Evolutionary conservation across 2,113 vertebrate species (phyloP).

Genomic region (Hylia prasina): DNA sequence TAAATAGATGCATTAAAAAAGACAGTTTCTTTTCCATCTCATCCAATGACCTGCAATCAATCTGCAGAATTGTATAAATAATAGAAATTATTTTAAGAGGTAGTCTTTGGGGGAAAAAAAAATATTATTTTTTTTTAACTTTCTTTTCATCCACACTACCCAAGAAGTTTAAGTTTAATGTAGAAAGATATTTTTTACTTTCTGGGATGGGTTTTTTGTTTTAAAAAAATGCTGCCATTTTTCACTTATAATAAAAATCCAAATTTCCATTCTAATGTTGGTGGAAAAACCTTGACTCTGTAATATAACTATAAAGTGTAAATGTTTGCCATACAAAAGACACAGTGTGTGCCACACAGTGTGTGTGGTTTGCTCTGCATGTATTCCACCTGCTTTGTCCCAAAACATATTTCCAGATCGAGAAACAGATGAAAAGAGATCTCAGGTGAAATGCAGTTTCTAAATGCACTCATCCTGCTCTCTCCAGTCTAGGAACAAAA

Average conservation of each 20-base stretch:
- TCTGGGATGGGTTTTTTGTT: background rate
- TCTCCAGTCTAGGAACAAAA: background rate
- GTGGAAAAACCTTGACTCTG: background rate
- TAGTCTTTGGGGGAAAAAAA: fast-evolving
- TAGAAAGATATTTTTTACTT: background rate
- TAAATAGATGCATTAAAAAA: background rate
- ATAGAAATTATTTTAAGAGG: background rate
- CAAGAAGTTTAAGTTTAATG: background rate
- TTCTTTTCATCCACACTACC: fast-evolving
- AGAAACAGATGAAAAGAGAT: background rate
- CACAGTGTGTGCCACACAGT: no score
- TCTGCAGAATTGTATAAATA: background rate
- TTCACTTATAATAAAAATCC: background rate
- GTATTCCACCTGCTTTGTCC: background rate
- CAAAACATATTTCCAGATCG: background rate
- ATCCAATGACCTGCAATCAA: background rate
- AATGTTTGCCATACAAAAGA: background rate
- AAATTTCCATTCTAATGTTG: background rate
- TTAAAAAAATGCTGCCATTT: background rate
- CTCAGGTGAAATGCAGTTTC: background rate
- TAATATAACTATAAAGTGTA: background rate
- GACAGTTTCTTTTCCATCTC: background rate
- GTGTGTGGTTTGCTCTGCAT: background rate
- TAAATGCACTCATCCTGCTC: background rate
- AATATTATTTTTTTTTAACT: background rate